Base-by-base conservation (phyloP, 2,113 vertebrate genomes). In the Numida meleagris region DNA sequence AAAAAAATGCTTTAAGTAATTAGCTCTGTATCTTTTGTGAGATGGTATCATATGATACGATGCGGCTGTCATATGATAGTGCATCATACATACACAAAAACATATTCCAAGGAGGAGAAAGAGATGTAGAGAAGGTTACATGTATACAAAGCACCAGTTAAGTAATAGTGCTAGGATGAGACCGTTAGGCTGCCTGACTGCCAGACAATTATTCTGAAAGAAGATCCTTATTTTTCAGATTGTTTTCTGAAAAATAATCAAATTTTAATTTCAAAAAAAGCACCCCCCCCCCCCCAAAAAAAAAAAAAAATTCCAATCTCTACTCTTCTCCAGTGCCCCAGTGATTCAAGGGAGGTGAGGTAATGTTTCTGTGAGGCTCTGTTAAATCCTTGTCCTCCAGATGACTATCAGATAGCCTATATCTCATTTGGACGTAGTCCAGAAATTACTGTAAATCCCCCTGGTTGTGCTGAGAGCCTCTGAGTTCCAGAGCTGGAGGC, bases 371-470 rank as follows among this genome's bases (percentile, higher is more conserved):
- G 0, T 1, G 10, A 79, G 81, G 70, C 51, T 74, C 46, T n/a
- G 1, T 18, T 68, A 82, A 89, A 74, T 46, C 40, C 46, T 80
- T 55, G 20, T 55, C 42, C 72, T 80, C 78, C 4, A 91, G 94
- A 59, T 80, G 68, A 40, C 67, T 51, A 83, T 86, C 72, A 83
- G 65, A 43, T 2, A 29, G 72, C 86, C 72, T 93, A 84, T 68
- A 78, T 82, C 72, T 66, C 63, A 62, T 51, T 70, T 93, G 83
- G 82, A 91, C 67, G 75, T 57, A 88, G 82, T 27, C 55, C 72
- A 87, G 75, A 53, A 68, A 74, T 92, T 73, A 85, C 72, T 82
- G 59, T 55, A 86, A 95, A 46, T 82, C 75, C 46, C 51, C 76
- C 81, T 77, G 55, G 24, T 86, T 91, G 71, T 80, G 59, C 87